Base-by-base conservation (phyloP, 1,140 invertebrate species). In the Drosophila pruinosa region DNA sequence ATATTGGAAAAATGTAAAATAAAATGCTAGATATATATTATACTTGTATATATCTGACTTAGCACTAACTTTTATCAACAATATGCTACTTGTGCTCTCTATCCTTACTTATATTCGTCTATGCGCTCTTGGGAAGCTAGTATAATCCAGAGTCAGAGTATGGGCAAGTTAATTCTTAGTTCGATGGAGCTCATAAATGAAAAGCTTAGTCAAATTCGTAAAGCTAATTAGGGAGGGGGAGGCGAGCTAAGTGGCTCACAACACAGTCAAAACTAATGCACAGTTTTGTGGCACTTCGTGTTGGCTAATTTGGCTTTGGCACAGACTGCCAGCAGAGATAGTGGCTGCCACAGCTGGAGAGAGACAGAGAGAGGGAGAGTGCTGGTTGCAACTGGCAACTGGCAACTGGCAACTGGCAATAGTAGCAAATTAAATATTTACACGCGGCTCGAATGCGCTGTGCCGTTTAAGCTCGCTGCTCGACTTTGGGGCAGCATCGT, bases 371-470 rank as follows among this genome's bases (percentile, higher is more conserved):
- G 8, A 24, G 21, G 15, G 34, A 4, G 21, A 4, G 7, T n/a
- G 39, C 56, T 34, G 12, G 26, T 28, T 12, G 54, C n/a, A 45
- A 56, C 38, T 39, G 21, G 26, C 24, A 22, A 4, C 52, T 6
- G 7, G 62, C 28, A 47, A 43, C 31, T 54, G 38, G 26, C 41
- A 47, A 21, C 14, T 31, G 22, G 64, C 43, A 67, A 67, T 54
- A 47, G 41, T 26, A 10, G 64, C 43, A 68, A 61, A 69, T 69
- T 47, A 62, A 69, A 69, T 69, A 69, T 69, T 69, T 62, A 63
- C 58, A 54, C 36, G 48, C 47, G 65, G 65, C 65, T 45, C 19
- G 36, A 62, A 39, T 52, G 48, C 26, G 48, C 14, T 39, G n/a
- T 21, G 34, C 38, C 36, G 26, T 19, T 52, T 68, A 54, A 54